Percentiles rank a stretch among this genome's conserved stretches.
Evolutionary conservation across 2,113 vertebrate genomes (phyloP).

Genomic region (Bungarus multicinctus): DNA sequence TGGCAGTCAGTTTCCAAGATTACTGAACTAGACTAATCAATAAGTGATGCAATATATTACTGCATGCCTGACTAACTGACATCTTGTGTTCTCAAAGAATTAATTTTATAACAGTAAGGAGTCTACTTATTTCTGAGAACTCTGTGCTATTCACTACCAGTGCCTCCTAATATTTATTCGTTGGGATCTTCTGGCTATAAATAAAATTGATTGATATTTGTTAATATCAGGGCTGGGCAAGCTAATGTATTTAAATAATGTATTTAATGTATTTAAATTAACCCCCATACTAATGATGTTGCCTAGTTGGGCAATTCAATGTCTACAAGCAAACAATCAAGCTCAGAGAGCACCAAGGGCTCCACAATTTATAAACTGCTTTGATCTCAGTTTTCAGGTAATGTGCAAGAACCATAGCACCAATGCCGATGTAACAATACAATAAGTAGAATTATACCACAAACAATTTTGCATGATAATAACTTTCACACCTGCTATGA

Average conservation of each 20-base stretch:
- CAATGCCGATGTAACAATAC: background rate
- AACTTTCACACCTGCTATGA: background rate
- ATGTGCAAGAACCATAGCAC: background rate
- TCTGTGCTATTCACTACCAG: background rate
- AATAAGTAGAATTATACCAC: background rate
- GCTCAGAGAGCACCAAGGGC: background rate
- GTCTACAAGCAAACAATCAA: background rate
- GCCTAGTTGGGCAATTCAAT: background rate
- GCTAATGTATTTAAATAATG: background rate
- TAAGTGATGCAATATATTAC: background rate
- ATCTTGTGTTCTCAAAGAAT: background rate
- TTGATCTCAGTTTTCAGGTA: background rate
- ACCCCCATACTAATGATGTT: background rate
- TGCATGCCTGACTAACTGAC: background rate
- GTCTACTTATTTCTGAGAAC: background rate
- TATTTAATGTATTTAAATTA: background rate
- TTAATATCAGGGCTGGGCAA: background rate
- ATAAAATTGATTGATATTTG: background rate
- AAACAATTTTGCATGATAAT: background rate
- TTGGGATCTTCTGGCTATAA: background rate
- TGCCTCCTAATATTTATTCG: background rate
- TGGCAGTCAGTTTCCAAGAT: background rate
- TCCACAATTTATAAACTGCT: background rate
- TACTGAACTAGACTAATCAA: background rate
- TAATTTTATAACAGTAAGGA: background rate